phyloP scores from a whole-genome alignment of 2,888 invertebrate species.

The Acanthosepion esculentum region DNA sequence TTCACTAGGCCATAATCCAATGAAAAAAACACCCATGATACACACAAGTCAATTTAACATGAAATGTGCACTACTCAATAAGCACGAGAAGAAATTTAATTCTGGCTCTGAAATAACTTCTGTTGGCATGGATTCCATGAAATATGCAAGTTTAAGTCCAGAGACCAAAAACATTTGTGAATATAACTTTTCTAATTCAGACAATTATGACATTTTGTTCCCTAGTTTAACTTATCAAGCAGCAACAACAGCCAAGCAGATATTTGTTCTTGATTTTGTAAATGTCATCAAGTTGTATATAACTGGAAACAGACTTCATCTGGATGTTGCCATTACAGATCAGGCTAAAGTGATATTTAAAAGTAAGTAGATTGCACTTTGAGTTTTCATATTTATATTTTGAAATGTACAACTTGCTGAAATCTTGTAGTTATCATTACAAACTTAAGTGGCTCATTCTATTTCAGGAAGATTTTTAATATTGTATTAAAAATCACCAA shows the following conservation, averaged over 20 bases:
- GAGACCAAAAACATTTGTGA: neutral
- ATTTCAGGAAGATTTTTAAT: no score
- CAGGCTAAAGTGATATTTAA: neutral
- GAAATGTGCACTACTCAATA: neutral
- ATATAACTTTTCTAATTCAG: neutral
- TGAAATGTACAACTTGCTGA: neutral
- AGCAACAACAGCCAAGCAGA: neutral
- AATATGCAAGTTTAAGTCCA: neutral
- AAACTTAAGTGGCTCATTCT: no score
- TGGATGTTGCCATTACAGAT: slow-evolving; percentile 17
- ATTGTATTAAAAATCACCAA: no score
- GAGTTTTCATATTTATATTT: neutral
- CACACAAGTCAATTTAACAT: neutral
- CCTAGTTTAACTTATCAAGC: no score
- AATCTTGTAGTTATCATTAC: no score
- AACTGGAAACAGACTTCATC: neutral
- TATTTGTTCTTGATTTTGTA: neutral
- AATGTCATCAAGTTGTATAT: neutral
- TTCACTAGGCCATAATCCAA: neutral
- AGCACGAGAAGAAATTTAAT: neutral
- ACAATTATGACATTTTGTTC: neutral
- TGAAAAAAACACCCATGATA: neutral
- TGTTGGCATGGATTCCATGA: neutral
- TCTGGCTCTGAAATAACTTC: neutral
- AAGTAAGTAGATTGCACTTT: neutral